Conservation (phyloP, 2,797 vertebrate species). For the Propithecus perrieri region DNA sequence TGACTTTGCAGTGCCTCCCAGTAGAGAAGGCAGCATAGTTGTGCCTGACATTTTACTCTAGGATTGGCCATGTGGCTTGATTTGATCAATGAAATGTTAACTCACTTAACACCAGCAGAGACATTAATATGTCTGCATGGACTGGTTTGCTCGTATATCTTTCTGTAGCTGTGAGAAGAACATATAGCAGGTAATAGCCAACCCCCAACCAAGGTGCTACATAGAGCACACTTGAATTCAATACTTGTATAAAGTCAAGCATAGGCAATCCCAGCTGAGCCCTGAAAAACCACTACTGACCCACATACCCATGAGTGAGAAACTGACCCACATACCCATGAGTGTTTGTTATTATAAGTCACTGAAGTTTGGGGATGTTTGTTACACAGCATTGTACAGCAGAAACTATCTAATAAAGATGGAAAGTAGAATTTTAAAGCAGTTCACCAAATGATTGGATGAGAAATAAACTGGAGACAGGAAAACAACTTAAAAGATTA, state of each 20-base stretch:
- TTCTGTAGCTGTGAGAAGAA: not conserved
- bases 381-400: not conserved
- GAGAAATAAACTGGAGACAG: not conserved
- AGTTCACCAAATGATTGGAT: not conserved
- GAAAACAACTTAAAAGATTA: not conserved
- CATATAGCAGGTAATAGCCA: not conserved
- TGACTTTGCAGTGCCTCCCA: not conserved
- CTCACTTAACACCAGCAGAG: not conserved
- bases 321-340: not conserved
- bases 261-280: not conserved
- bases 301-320: not conserved
- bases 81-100: not conserved
- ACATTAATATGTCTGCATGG: too few relatives aligned
- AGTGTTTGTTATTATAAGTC: not conserved
- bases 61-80: not conserved
- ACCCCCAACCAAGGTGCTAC: not conserved
- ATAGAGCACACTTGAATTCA: not conserved
- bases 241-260: not conserved
- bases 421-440: not conserved
- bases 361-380: not conserved
- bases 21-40: not conserved
- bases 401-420: not conserved
- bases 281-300: not conserved
- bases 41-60: not conserved
- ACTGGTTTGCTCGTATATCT: not conserved